These are phyloP conservation scores for Chlamydotis undulata DNA, from an alignment of 2,113 vertebrate genomes.

Conservation along the genomic window DNA sequence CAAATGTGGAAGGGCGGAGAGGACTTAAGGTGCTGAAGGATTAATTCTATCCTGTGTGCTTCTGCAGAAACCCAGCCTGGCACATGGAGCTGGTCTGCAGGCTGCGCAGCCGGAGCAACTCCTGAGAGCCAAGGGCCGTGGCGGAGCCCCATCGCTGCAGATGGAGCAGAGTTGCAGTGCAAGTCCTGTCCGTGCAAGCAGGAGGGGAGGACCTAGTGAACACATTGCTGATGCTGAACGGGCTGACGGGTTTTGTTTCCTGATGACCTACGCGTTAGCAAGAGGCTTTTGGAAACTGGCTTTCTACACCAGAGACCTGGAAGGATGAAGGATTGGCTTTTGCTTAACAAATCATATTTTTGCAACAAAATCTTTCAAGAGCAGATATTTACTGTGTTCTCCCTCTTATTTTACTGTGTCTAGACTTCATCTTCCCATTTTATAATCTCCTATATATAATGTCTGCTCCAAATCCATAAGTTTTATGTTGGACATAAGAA, in stretches of 20 bases:
- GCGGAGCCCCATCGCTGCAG: neutral
- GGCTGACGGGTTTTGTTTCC: neutral
- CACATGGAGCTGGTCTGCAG: neutral
- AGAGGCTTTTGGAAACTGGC: neutral
- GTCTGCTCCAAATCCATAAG: neutral
- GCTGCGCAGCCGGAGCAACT: neutral
- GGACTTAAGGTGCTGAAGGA: neutral
- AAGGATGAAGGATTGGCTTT: neutral
- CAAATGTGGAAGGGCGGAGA: neutral
- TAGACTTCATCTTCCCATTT: slow-evolving; percentile 1
- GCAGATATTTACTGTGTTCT: neutral
- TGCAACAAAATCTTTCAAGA: neutral
- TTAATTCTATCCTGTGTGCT: neutral
- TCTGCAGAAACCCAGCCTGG: neutral
- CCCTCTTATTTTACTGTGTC: neutral
- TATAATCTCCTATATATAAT: neutral
- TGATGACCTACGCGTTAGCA: neutral
- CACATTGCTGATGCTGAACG: neutral
- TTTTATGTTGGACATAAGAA: slow-evolving; percentile 13
- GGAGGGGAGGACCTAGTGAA: neutral
- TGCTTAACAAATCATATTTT: neutral
- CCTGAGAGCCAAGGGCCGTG: neutral
- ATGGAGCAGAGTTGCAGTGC: neutral
- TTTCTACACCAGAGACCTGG: neutral
- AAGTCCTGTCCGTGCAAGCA: neutral